Evolutionary conservation across 2,797 vertebrate genomes (phyloP).

Genomic region (Oreochromis grahami): DNA sequence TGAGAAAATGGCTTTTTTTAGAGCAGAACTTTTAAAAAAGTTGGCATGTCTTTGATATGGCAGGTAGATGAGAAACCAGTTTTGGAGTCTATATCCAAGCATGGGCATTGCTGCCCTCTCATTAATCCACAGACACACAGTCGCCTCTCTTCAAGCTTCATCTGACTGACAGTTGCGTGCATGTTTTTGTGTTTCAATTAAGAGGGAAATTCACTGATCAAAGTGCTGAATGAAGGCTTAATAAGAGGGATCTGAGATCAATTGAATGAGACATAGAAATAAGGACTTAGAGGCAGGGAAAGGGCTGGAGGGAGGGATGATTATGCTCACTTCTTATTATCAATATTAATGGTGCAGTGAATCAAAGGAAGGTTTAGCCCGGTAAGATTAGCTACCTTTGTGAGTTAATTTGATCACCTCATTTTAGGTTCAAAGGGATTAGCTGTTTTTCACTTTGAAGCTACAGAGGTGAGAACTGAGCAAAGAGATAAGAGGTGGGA

Average conservation of each 20-base stretch:
- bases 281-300: conserved; percentile 1
- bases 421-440: conserved; percentile 32
- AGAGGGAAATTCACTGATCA: conserved; percentile 30
- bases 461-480: neutral
- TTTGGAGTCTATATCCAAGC: neutral
- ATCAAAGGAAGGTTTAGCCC: conserved; percentile 24
- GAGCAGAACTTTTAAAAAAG: conserved; percentile 1
- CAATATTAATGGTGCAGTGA: neutral
- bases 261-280: neutral
- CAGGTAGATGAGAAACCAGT: conserved; percentile 28
- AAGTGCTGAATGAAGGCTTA: conserved; percentile 47
- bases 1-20: conserved; percentile 22
- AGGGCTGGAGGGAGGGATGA: conserved; percentile 22
- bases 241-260: conserved; percentile 46
- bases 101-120: conserved; percentile 39
- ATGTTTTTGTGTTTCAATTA: conserved; percentile 35
- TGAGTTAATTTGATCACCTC: conserved; percentile 16
- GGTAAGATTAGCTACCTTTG: neutral
- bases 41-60: conserved; percentile 39
- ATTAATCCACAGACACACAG: conserved; percentile 52
- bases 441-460: neutral
- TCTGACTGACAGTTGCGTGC: conserved; percentile 32
- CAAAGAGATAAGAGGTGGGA: neutral
- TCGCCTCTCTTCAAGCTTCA: neutral
- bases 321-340: conserved; percentile 17